Conservation (phyloP, 92 coral and sea anemone genomes). For the Pocillopora grandis region DNA sequence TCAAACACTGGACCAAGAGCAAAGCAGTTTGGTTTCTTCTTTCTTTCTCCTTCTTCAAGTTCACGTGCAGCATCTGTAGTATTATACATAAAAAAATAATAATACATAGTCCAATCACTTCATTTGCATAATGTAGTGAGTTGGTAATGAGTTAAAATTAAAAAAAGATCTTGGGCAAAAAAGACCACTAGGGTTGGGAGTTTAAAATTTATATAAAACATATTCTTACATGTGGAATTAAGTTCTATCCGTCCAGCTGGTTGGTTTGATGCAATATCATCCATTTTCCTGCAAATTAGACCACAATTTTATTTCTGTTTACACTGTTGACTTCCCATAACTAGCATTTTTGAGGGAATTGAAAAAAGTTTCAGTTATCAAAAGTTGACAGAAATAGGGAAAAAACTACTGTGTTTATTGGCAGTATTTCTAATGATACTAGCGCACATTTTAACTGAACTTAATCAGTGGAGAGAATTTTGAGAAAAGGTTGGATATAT, state of each 20-base stretch:
- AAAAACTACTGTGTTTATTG: too few species aligned
- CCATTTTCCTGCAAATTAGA: slow-evolving; percentile 63
- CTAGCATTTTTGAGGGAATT: too few species aligned
- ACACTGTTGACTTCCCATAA: too few species aligned
- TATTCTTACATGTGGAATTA: slow-evolving; percentile 85
- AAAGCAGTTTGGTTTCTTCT: slow-evolving; percentile 89
- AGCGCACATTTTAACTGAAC: too few species aligned
- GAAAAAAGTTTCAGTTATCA: too few species aligned
- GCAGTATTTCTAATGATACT: too few species aligned
- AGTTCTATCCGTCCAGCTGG: slow-evolving; percentile 86
- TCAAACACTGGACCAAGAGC: slow-evolving; percentile 94
- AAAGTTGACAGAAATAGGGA: too few species aligned
- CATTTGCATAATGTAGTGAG: too few species aligned
- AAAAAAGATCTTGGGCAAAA: slow-evolving; percentile 13
- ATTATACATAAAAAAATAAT: background rate
- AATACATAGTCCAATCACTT: background rate
- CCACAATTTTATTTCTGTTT: too few species aligned
- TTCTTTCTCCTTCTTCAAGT: slow-evolving; percentile 84
- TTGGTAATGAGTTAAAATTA: background rate
- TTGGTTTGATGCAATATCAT: slow-evolving; percentile 64
- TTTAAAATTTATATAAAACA: slow-evolving; percentile 37
- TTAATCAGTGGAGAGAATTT: too few species aligned
- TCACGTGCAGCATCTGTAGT: slow-evolving; percentile 88
- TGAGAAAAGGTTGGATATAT: too few species aligned
- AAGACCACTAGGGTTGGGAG: background rate